These are phyloP conservation scores for Steinernema scapterisci DNA, from an alignment of 2,888 invertebrate genomes.

Conservation along the genomic window DNA sequence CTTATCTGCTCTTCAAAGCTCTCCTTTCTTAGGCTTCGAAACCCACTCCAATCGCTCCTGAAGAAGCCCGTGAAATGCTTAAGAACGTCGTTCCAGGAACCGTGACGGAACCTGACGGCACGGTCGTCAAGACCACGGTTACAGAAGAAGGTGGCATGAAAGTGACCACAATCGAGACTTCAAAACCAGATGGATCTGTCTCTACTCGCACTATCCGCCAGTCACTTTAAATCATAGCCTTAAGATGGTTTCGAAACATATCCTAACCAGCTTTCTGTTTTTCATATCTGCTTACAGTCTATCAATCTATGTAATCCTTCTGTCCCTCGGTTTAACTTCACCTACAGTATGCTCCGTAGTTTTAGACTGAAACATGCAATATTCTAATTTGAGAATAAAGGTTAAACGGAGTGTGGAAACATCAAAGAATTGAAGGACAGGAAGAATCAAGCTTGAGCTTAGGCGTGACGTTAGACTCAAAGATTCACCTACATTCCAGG, in stretches of 20 bases:
- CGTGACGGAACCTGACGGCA: neutral
- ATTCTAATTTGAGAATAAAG: neutral
- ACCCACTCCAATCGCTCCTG: neutral
- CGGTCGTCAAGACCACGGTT: neutral
- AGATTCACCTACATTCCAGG: too few relatives aligned
- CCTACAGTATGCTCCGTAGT: neutral
- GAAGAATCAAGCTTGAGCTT: constrained; percentile 40
- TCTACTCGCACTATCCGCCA: neutral
- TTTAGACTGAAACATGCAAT: too few relatives aligned
- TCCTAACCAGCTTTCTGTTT: too few relatives aligned
- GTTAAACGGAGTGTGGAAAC: neutral
- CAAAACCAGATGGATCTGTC: neutral
- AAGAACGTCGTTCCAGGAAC: neutral
- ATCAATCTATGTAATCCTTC: too few relatives aligned
- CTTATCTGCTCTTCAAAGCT: too few relatives aligned
- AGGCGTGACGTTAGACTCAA: too few relatives aligned
- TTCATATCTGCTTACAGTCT: too few relatives aligned
- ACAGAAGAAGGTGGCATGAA: neutral
- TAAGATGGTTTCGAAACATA: too few relatives aligned
- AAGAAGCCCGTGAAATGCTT: neutral
- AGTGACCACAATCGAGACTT: neutral
- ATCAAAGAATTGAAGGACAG: neutral
- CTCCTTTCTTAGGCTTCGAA: too few relatives aligned
- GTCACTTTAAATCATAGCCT: neutral
- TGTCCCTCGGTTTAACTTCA: too few relatives aligned